Conservation (phyloP, 2,888 invertebrate genomes). For the Cataglyphis rosenhaueri region DNA sequence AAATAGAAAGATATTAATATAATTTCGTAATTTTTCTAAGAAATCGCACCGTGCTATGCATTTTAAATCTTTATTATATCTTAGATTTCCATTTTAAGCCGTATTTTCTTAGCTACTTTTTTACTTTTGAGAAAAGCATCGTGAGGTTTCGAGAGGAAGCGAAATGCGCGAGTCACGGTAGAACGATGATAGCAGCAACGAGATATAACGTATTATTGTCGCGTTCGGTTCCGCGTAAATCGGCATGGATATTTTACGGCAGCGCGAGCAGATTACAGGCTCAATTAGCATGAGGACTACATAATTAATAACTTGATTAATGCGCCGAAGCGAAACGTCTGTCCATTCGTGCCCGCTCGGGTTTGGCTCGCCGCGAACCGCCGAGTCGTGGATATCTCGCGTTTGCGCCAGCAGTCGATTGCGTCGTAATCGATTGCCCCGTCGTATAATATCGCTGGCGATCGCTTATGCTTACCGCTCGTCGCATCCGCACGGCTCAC, state of each 20-base stretch:
- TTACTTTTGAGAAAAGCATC: not conserved
- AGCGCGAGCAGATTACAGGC: constrained; percentile 79
- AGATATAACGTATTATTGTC: constrained; percentile 37
- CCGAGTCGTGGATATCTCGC: constrained; percentile 66
- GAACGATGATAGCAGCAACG: constrained; percentile 25
- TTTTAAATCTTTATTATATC: not conserved
- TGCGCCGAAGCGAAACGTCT: constrained; percentile 83
- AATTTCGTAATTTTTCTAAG: not conserved
- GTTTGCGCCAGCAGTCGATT: constrained; percentile 60
- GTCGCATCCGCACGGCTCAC: constrained; percentile 60
- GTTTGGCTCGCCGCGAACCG: constrained; percentile 22
- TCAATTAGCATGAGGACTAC: constrained; percentile 83
- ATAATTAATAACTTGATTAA: constrained; percentile 84
- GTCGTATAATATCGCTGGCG: constrained; percentile 64
- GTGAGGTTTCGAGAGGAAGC: constrained; percentile 27
- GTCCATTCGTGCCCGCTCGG: constrained; percentile 75
- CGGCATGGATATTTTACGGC: constrained; percentile 75
- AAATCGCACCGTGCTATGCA: not conserved
- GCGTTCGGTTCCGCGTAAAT: constrained; percentile 65
- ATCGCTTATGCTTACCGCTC: constrained; percentile 62
- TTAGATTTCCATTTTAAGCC: not conserved
- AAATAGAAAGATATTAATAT: not conserved
- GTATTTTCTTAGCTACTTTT: not conserved
- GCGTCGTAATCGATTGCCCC: constrained; percentile 70
- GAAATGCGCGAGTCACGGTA: constrained; percentile 24